Percentiles rank a stretch among this genome's conserved stretches.
These are phyloP conservation scores for Pipistrellus pygmaeus DNA, from an alignment of 2,797 vertebrate species.

Conservation along the genomic window DNA sequence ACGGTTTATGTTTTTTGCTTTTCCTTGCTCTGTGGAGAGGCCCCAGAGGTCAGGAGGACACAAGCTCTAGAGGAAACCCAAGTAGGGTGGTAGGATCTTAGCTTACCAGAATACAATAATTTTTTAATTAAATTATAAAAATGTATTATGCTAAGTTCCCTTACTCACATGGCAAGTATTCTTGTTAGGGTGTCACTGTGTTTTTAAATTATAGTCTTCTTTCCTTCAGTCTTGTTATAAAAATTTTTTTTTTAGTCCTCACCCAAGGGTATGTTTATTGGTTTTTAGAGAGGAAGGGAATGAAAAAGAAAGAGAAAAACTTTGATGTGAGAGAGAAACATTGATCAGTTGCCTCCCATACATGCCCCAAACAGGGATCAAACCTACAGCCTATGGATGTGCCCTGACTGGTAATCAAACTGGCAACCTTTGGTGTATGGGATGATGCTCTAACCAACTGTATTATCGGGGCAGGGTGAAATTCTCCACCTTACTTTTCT, in stretches of 20 bases:
- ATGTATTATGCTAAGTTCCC: not conserved
- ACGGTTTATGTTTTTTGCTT: not conserved
- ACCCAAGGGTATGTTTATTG: not conserved
- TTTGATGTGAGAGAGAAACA: not conserved
- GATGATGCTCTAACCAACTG: not conserved
- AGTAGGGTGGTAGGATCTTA: not conserved
- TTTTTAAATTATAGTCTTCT: constrained; percentile 7
- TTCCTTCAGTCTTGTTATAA: not conserved
- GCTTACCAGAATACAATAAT: constrained; percentile 7
- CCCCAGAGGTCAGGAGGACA: not conserved
- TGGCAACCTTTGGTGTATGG: not conserved
- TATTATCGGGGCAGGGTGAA: not conserved
- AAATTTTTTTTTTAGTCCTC: not conserved
- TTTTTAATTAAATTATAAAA: constrained; percentile 52
- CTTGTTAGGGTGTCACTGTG: not conserved
- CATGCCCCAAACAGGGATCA: not conserved
- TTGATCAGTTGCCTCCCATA: not conserved
- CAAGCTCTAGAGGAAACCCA: not conserved
- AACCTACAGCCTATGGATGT: not conserved
- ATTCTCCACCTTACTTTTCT: not conserved
- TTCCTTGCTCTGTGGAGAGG: not conserved
- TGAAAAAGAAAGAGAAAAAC: not conserved
- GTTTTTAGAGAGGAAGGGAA: not conserved
- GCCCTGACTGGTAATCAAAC: not conserved
- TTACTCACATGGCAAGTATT: not conserved